Conservation (phyloP, 2,113 vertebrate species). For the Strix uralensis region DNA sequence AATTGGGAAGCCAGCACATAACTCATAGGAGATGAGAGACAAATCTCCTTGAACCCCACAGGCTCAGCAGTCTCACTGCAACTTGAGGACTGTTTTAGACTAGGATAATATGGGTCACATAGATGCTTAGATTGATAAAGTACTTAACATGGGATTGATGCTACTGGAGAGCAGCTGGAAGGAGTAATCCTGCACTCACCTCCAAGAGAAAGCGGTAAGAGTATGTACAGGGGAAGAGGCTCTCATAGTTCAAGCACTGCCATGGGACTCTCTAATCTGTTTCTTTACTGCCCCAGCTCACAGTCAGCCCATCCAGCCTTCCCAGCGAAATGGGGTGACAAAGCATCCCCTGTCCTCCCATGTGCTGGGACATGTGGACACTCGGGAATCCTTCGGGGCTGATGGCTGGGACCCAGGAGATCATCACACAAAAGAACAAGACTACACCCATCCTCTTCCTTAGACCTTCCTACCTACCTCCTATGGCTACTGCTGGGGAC, state of each 20-base stretch:
- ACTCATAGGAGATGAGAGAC: neutral
- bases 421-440: neutral
- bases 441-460: neutral
- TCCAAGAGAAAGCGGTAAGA: neutral
- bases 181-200: neutral
- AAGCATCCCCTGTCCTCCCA: accelerated
- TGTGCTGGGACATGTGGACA: neutral
- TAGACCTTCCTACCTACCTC: neutral
- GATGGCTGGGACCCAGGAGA: accelerated
- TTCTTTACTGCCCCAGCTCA: neutral
- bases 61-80: neutral
- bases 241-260: neutral
- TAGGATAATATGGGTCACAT: neutral
- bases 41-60: neutral
- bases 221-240: accelerated
- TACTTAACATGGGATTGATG: accelerated
- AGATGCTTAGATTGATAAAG: neutral
- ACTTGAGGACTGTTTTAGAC: neutral
- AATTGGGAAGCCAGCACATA: accelerated
- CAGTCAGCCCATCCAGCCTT: neutral
- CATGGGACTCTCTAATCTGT: neutral
- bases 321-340: accelerated
- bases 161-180: neutral
- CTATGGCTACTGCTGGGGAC: neutral
- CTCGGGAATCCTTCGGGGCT: neutral